Evolutionary conservation across 2,888 invertebrate genomes (phyloP), one percentile per base, ranked within the genome.

Genomic region (Lepas anatifera): DNA sequence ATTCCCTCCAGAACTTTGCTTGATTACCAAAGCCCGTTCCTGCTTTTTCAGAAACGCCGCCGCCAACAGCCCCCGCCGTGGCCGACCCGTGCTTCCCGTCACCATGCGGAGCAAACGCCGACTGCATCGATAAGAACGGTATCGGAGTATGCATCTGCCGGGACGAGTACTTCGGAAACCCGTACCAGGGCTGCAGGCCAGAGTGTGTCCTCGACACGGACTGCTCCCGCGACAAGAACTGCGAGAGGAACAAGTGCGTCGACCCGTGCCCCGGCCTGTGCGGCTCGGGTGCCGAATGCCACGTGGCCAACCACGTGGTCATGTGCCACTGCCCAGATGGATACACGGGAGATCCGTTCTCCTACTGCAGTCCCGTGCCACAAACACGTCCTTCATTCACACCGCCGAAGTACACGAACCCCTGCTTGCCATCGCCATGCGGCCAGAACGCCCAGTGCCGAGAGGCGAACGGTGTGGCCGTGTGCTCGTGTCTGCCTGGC

Each of bases 241-340:
- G 93, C 77, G 86, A 86, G 69, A 10, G 35, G 11, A 69, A 72
- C 32, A 72, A 68, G 35, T 76, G 76, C 68, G 70, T 71, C 76
- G 89, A 89, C 79, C 92, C 92, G 70, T 94, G 94, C 74, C 92
- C 92, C 11, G 93, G 92, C 76, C 87, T 86, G 72, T 92, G 92
- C 78, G 91, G 89, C 25, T 81, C 82, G 72, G 86, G 86, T 76
- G 89, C 91, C 1, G 78, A 85, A 71, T 92, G 92, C 78, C 82
- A 86, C 75, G 88, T 88, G 11, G 83, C 87, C 52, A 89, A 87
- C 77, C 91, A 92, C 76, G 85, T 89, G 77, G 88, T 90, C 22
- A 86, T 87, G 76, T 92, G 92, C 76, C 85, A 84, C 63, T 92
- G 91, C 78, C 86, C 87, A n/a, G 79, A 81, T 46, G 86, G 85